A percentile compares a stretch with the other conserved stretches of the same genome.
phyloP scores from a whole-genome alignment of 1,140 invertebrate genomes.

The Leptinotarsa lineolata region DNA sequence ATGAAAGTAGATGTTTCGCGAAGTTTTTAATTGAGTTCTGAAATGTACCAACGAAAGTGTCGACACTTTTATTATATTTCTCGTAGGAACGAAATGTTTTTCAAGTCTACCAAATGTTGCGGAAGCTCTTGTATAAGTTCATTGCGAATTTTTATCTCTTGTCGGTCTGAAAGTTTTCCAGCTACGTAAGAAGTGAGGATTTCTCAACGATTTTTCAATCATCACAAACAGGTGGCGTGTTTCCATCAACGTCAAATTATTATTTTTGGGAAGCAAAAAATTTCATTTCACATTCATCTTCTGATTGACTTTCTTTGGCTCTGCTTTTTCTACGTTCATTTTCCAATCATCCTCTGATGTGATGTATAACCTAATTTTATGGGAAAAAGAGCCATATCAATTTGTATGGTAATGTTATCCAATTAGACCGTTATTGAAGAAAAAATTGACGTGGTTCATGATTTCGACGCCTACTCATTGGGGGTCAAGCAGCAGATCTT shows the following conservation, averaged over 20 bases:
- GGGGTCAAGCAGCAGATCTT: not conserved
- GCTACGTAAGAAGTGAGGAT: not conserved
- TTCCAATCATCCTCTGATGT: not conserved
- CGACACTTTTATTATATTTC: not conserved
- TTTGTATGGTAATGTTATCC: slow-evolving; percentile 3
- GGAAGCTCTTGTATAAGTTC: not conserved
- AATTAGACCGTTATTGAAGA: not conserved
- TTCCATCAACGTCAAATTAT: not conserved
- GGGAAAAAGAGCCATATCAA: not conserved
- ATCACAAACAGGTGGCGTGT: not conserved
- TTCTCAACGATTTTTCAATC: not conserved
- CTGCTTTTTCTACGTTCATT: not conserved
- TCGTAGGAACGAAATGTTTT: not conserved
- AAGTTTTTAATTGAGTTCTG: not conserved
- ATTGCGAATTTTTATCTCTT: slow-evolving; percentile 6
- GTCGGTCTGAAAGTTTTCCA: not conserved
- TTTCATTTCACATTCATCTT: not conserved
- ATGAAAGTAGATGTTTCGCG: not conserved
- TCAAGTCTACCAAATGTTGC: not conserved
- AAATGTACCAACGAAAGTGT: not conserved
- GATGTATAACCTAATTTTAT: slow-evolving; percentile 1
- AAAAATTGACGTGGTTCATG: not conserved
- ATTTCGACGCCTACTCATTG: not conserved
- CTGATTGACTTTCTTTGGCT: not conserved
- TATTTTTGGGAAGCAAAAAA: not conserved